phyloP scores from a whole-genome alignment of 2,797 vertebrate species.

The Lophotriccus pileatus region DNA sequence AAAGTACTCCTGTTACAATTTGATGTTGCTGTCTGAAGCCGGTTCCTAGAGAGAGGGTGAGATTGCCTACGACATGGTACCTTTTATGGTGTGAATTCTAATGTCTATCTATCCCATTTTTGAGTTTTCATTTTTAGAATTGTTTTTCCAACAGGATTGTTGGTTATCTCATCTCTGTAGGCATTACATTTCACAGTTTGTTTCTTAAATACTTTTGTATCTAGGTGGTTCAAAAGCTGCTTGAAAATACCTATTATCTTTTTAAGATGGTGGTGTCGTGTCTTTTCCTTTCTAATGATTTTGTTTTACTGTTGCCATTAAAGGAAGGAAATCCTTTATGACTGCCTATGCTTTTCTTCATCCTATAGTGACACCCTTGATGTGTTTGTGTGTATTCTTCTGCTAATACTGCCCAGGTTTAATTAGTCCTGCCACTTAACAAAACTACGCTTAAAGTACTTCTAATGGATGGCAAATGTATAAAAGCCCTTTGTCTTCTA shows the following conservation, averaged over 20 bases:
- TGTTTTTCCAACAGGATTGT: background rate
- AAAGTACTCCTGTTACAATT: background rate
- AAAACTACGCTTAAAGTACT: background rate
- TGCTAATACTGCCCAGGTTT: background rate
- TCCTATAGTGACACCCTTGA: background rate
- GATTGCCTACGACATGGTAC: background rate
- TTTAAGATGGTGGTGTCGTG: background rate
- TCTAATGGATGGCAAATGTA: background rate
- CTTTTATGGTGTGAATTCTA: background rate
- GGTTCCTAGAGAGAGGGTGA: background rate
- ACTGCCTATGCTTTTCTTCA: background rate
- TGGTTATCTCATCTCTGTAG: background rate
- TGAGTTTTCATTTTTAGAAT: background rate
- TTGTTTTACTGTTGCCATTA: background rate
- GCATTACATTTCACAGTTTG: background rate
- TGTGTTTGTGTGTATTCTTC: background rate
- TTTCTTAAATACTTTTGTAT: background rate
- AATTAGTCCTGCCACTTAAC: background rate
- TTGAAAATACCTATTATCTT: background rate
- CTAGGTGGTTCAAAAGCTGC: background rate
- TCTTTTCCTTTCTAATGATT: background rate
- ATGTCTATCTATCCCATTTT: background rate
- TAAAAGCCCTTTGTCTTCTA: background rate
- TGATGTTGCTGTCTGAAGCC: background rate
- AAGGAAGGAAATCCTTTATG: background rate